Percentiles rank a stretch among this genome's conserved stretches.
Evolutionary conservation across 2,113 vertebrate species (phyloP).

Genomic region (Riparia riparia): DNA sequence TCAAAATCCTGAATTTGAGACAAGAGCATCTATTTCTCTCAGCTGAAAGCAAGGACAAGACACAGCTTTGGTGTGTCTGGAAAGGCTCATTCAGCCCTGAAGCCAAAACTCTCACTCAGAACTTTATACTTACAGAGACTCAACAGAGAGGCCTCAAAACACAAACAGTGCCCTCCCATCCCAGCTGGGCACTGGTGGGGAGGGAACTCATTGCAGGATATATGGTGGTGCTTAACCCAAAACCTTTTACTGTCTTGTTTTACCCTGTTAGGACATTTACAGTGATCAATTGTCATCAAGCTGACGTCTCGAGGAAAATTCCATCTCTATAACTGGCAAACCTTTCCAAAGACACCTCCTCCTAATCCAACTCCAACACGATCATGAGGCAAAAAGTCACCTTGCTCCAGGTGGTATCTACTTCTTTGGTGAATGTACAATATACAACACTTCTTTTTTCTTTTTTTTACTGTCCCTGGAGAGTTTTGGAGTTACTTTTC

Average conservation of each 20-base stretch:
- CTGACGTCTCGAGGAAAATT: background rate
- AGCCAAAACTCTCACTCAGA: background rate
- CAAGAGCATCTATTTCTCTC: background rate
- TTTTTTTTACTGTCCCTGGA: accelerated
- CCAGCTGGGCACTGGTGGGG: too few species aligned
- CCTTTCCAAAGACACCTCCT: background rate
- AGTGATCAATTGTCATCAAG: background rate
- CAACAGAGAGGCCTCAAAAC: background rate
- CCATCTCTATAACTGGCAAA: background rate
- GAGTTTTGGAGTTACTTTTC: background rate
- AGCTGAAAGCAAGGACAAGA: background rate
- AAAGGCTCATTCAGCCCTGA: background rate
- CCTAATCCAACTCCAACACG: background rate
- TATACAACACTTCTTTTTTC: background rate
- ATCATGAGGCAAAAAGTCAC: background rate
- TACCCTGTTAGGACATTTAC: background rate
- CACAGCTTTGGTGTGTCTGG: background rate
- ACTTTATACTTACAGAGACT: background rate
- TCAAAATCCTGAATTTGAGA: background rate
- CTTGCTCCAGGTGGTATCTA: background rate
- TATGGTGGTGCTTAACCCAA: background rate
- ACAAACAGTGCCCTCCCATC: background rate
- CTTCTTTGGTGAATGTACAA: background rate
- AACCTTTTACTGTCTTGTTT: background rate
- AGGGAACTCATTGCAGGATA: background rate